Base-by-base conservation (phyloP, 2,113 vertebrate genomes). In the Athene cunicularia region DNA sequence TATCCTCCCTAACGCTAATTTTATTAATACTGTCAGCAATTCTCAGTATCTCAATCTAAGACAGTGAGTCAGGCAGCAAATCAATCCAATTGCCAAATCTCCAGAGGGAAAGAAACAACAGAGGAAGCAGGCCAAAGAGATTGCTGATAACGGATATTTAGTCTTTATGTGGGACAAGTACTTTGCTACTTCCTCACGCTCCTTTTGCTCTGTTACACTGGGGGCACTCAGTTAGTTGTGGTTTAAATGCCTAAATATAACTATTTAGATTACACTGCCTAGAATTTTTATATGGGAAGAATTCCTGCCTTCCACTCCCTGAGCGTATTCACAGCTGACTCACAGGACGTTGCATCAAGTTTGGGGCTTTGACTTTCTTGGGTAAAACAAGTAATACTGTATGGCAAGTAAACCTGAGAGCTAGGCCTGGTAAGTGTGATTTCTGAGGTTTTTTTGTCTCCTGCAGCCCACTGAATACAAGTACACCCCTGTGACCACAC, bases 11-110 rank as follows among this genome's bases (percentile, higher is more conserved):
- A 92, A 88, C 2, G 8, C 71, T 96, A 92, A 94, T 95, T 95
- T 90, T 97, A 94, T 94, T 96, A 96, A 96, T 73, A 83, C 88
- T 96, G 93, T 97, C 95, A 94, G 90, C 94, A 95, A 94, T 96
- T 95, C 88, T 90, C 80, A 67, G 92, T 86, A 95, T 97, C 94
- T 92, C 95, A 88, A 76, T 85, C 91, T 93, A 53, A 91, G 94
- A 87, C 93, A 96, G 83, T 85, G 94, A 97, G 91, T 95, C 94
- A 96, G 93, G 95, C 97, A 90, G 84, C 94, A 96, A 97, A 95
- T 96, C 96, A 95, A 91, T 91, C 96, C 84, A 68, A 89, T 85
- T 85, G 93, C 68, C 58, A 68, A 76, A 49, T 39, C 96, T 95
- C 95, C 77, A 93, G 86, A 79, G 96, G 59, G 84, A 93, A 87